Percentiles rank a stretch among this genome's conserved stretches.
Evolutionary conservation across 1,140 invertebrate genomes (phyloP).

Genomic region (Trinorchestia longiramus): DNA sequence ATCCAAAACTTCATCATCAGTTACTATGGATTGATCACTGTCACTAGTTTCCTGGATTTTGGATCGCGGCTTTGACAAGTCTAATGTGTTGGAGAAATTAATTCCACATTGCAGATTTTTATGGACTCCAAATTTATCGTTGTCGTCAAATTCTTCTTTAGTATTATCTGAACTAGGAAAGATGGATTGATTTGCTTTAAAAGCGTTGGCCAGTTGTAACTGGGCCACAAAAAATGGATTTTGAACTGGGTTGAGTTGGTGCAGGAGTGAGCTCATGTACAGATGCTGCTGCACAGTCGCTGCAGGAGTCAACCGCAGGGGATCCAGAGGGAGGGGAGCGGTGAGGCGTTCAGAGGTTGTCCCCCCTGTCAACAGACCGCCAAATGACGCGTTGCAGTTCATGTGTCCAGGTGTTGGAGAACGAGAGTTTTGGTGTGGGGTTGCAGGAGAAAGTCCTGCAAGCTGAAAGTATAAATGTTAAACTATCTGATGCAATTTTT

Average conservation of each 20-base stretch:
- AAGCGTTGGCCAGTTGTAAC: conserved; percentile 19
- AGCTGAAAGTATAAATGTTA: not conserved
- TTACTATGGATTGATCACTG: not conserved
- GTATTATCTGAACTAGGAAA: not conserved
- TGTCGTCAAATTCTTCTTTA: not conserved
- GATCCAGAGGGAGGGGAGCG: not conserved
- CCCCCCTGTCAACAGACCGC: not conserved
- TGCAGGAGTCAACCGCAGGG: not conserved
- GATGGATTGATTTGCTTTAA: not conserved
- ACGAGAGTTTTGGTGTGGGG: not conserved
- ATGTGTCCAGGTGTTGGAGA: not conserved
- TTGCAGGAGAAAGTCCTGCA: not conserved
- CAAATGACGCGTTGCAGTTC: conserved; percentile 26
- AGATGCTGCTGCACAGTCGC: not conserved
- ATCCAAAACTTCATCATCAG: conserved; percentile 18
- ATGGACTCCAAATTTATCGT: not conserved
- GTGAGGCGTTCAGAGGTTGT: not conserved
- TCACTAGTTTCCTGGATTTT: not conserved
- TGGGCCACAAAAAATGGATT: conserved; percentile 23
- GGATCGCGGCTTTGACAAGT: not conserved
- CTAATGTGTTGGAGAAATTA: not conserved
- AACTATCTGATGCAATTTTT: too few species aligned
- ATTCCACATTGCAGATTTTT: not conserved
- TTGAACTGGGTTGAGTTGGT: conserved; percentile 18
- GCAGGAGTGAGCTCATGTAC: not conserved